Conservation (phyloP, 2,797 vertebrate species). For the Lacerta viridis region DNA sequence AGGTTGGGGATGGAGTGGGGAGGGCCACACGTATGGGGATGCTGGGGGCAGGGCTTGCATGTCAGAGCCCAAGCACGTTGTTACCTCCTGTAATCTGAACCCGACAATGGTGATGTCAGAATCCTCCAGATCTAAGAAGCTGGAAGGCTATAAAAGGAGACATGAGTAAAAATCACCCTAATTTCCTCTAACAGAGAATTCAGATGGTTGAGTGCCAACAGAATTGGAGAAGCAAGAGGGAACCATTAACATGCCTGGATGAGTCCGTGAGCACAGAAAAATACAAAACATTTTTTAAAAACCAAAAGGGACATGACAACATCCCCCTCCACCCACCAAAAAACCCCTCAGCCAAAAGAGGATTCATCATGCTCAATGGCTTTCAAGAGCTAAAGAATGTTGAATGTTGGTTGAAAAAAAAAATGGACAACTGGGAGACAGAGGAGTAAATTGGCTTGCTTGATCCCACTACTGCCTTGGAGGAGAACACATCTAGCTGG, state of each 20-base stretch:
- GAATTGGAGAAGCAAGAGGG: not conserved
- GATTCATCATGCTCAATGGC: not conserved
- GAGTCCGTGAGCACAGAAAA: not conserved
- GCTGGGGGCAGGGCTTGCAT: not conserved
- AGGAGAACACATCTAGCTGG: not conserved
- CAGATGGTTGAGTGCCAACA: not conserved
- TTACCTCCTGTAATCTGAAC: not conserved
- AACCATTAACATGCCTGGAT: not conserved
- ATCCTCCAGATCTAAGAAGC: not conserved
- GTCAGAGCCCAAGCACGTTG: too few relatives aligned
- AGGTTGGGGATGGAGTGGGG: too few relatives aligned
- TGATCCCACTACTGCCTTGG: not conserved
- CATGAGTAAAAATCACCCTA: not conserved
- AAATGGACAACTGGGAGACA: not conserved
- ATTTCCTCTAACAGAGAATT: not conserved
- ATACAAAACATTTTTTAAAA: not conserved
- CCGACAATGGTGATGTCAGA: not conserved
- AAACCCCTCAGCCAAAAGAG: not conserved
- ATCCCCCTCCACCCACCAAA: not conserved
- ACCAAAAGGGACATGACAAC: not conserved
- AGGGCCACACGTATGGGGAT: too few relatives aligned
- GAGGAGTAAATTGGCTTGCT: not conserved
- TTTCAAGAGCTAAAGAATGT: not conserved
- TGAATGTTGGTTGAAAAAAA: not conserved
- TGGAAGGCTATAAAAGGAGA: not conserved